Conservation (phyloP, 2,888 invertebrate genomes). For the Eristalis arbustorum region DNA sequence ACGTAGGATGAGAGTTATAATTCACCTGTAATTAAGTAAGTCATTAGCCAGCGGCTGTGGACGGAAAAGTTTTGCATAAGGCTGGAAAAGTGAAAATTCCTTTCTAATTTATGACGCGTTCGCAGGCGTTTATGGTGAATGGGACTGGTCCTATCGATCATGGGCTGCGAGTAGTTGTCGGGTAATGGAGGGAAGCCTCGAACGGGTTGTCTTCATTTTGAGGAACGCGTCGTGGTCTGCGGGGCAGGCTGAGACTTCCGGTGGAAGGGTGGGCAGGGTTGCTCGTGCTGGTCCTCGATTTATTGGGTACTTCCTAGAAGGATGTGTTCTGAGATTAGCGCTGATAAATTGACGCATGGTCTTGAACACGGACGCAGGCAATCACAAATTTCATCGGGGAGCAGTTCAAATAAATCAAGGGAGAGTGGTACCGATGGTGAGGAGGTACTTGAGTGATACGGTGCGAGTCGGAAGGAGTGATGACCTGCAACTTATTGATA, state of each 20-base stretch:
- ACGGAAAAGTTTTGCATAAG: not conserved
- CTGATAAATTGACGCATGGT: not conserved
- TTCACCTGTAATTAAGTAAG: constrained; percentile 55
- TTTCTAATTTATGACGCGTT: constrained; percentile 29
- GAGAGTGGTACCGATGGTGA: not conserved
- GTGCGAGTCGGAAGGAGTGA: not conserved
- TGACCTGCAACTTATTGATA: not conserved
- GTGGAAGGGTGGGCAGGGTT: not conserved
- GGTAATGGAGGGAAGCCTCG: not conserved
- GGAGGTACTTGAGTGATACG: not conserved
- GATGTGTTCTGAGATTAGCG: not conserved
- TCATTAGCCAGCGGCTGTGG: constrained; percentile 50
- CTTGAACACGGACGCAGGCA: not conserved
- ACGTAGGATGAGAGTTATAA: constrained; percentile 55
- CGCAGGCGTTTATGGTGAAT: constrained; percentile 26
- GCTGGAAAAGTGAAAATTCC: constrained; percentile 55
- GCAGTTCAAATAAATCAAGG: not conserved
- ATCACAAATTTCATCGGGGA: not conserved
- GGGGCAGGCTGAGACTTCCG: not conserved
- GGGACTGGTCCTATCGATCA: not conserved
- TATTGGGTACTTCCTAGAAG: not conserved
- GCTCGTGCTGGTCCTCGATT: not conserved
- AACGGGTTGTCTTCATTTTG: not conserved
- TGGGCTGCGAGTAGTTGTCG: not conserved
- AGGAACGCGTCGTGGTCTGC: not conserved